Evolutionary conservation across 2,113 vertebrate genomes (phyloP), one percentile per base, ranked within the genome.

Genomic region (Phocoena sinus): DNA sequence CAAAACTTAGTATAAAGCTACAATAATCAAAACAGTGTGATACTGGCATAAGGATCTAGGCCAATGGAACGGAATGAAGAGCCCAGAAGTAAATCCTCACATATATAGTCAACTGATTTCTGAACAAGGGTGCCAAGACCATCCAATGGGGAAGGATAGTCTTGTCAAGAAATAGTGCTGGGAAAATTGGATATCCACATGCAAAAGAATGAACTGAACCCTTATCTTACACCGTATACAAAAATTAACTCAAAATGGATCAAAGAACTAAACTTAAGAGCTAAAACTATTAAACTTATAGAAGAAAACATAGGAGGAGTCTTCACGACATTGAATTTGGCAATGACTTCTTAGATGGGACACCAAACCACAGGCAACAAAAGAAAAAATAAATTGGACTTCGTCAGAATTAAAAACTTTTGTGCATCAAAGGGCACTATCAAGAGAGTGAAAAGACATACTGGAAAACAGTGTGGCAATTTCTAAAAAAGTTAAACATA

Each of bases 401-500:
- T 84, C 17, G 58, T 70, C 12, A 76, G 63, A 81, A 91, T 47
- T 73, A 26, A 95, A 91, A 65, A 47, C 25, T 68, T 93, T 62
- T 62, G 82, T 91, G 79, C 21, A 76, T n/a, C n/a, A 50, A 25
- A 91, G 47, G 21, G n/a, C 26, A 44, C 50, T 47, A 62, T 38
- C 58, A 31, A 91, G 33, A 79, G 31, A 53, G 33, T 53, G 15
- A 53, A 92, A 91, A 60, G 36, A 81, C 50, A 84, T 83, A 77
- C 12, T 86, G 33, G 67, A 68, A 89, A 92, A 60, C 4, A 92
- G 8, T 50, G 11, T 41, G 41, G 70, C 13, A 6, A 10, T 20
- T 71, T 79, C 80, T 89, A 67, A 92, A 92, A 74, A 91, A 87
- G n/a, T 63, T 88, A 95, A 96, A 63, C 20, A 38, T 14, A 58